Evolutionary conservation across 64 coral and sea anemone genomes (phyloP).

Genomic region (Trachythela sp.): DNA sequence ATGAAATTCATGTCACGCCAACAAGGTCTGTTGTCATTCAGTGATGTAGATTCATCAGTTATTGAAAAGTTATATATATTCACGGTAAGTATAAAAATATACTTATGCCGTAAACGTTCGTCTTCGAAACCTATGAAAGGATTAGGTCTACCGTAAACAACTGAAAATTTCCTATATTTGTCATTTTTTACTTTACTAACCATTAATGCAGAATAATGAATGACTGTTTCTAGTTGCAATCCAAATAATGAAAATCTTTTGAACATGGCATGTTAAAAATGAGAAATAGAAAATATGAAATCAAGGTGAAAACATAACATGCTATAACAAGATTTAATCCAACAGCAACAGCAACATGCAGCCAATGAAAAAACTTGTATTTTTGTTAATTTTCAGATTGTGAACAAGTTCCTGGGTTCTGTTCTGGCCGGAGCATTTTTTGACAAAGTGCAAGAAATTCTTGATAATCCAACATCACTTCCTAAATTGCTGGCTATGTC

Average conservation of each 20-base stretch:
- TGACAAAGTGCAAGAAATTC: background rate
- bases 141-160: no score
- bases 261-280: no score
- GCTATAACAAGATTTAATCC: no score
- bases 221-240: no score
- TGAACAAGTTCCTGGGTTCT: constrained; percentile 15
- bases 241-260: no score
- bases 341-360: background rate
- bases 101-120: no score
- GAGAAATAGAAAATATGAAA: no score
- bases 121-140: no score
- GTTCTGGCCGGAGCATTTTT: constrained; percentile 12
- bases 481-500: constrained; percentile 10
- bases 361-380: background rate
- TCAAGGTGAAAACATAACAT: no score
- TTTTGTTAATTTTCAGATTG: background rate
- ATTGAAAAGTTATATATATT: constrained; percentile 22
- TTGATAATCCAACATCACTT: constrained; percentile 1
- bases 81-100: background rate
- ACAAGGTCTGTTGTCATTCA: background rate
- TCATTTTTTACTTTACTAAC: no score
- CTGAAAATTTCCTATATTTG: no score
- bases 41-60: background rate
- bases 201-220: no score
- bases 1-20: background rate